Evolutionary conservation across 2,113 vertebrate species (phyloP).

Genomic region (Sphyrna mokarran): DNA sequence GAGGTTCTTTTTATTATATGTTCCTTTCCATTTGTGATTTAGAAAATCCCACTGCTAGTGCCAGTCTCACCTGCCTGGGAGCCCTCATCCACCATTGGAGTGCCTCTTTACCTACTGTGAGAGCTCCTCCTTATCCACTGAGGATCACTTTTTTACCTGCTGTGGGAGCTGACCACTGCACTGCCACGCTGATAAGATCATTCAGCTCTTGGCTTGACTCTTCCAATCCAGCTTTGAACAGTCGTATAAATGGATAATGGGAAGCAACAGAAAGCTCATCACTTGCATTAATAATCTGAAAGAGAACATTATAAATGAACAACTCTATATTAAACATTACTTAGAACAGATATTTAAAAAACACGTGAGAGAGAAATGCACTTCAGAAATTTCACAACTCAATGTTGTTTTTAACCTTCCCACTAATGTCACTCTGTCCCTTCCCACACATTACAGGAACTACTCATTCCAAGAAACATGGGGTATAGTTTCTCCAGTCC

Average conservation of each 20-base stretch:
- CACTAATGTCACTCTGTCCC: neutral
- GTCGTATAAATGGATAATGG: constrained; percentile 63
- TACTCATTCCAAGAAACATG: too few relatives aligned
- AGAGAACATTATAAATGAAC: neutral
- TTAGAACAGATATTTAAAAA: neutral
- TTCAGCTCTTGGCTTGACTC: constrained; percentile 53
- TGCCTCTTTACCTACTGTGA: neutral
- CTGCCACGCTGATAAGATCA: constrained; percentile 59
- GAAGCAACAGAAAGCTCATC: constrained; percentile 53
- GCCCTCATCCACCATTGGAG: too few relatives aligned
- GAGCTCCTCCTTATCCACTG: neutral
- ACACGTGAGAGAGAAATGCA: neutral
- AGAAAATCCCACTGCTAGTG: neutral
- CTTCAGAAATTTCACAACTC: neutral
- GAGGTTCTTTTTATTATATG: neutral
- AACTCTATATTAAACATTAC: neutral
- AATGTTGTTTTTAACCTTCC: neutral
- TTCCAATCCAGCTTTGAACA: constrained; percentile 56
- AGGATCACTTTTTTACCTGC: constrained; percentile 49
- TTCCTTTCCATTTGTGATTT: neutral
- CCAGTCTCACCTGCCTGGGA: too few relatives aligned
- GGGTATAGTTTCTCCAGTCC: too few relatives aligned
- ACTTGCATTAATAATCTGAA: constrained; percentile 70
- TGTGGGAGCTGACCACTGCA: constrained; percentile 71
- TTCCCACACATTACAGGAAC: neutral